phyloP scores from a whole-genome alignment of 2,888 invertebrate species.

The Drosophila fungiperda region DNA sequence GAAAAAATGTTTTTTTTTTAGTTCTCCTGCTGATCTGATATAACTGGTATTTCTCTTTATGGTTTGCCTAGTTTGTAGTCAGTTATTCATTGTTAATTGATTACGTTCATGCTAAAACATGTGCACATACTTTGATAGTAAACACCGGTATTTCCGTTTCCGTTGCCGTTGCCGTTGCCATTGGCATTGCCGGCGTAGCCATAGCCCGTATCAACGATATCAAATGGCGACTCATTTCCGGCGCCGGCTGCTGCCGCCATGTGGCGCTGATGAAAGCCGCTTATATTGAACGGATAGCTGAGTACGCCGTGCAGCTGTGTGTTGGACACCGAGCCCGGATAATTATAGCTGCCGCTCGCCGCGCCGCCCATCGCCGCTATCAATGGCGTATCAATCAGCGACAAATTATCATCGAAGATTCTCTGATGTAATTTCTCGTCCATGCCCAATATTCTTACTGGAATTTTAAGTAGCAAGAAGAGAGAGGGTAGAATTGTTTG shows the following conservation, averaged over 20 bases:
- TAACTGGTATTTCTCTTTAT: slow-evolving; percentile 20
- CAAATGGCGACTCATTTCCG: slow-evolving; percentile 81
- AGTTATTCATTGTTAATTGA: slow-evolving; percentile 54
- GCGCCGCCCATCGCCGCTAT: slow-evolving; percentile 80
- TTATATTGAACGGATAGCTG: slow-evolving; percentile 85
- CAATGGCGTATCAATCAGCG: slow-evolving; percentile 85
- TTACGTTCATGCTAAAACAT: slow-evolving; percentile 77
- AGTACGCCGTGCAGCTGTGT: slow-evolving; percentile 76
- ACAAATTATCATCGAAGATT: slow-evolving; percentile 85
- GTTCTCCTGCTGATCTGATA: slow-evolving; percentile 29
- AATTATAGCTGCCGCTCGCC: slow-evolving; percentile 78
- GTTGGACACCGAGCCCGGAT: slow-evolving; percentile 80
- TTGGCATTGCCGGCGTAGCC: slow-evolving; percentile 72
- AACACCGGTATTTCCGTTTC: slow-evolving; percentile 82
- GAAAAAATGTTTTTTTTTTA: slow-evolving; percentile 37
- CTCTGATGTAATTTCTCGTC: slow-evolving; percentile 85
- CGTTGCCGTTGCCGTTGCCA: slow-evolving; percentile 70
- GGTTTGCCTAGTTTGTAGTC: slow-evolving; percentile 51
- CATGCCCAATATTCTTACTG: slow-evolving; percentile 86
- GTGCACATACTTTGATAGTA: slow-evolving; percentile 85
- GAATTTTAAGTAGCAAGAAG: slow-evolving; percentile 82
- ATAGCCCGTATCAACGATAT: slow-evolving; percentile 82
- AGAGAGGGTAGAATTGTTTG: slow-evolving; percentile 76
- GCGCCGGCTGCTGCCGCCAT: slow-evolving; percentile 73
- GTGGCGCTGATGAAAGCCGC: slow-evolving; percentile 84